These are phyloP conservation scores for Pachymerium ferrugineum DNA, from an alignment of 2,888 invertebrate species.

Conservation along the genomic window DNA sequence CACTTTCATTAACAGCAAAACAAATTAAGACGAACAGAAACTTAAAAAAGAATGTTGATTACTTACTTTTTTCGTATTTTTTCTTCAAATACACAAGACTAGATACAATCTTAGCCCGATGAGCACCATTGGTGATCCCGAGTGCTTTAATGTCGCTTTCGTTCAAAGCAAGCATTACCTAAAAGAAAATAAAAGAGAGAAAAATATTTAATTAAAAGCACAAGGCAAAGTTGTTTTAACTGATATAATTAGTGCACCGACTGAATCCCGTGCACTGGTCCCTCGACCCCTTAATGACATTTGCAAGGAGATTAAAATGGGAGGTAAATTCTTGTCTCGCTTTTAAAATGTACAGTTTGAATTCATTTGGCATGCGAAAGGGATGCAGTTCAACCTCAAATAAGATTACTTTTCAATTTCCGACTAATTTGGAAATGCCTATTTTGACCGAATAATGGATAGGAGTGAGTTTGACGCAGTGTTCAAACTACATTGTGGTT, in stretches of 20 bases:
- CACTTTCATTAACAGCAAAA: not conserved
- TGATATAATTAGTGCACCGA: not conserved
- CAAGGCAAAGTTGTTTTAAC: not conserved
- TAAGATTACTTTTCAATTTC: conserved; percentile 7
- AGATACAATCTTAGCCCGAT: conserved; percentile 60
- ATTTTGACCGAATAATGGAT: not conserved
- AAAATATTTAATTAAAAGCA: not conserved
- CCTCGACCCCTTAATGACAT: not conserved
- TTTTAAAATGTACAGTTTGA: too few relatives aligned
- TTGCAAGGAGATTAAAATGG: conserved; percentile 6
- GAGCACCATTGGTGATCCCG: conserved; percentile 59
- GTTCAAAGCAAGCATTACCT: conserved; percentile 55
- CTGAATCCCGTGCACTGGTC: not conserved
- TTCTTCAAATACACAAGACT: conserved; percentile 59
- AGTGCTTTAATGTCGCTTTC: conserved; percentile 58
- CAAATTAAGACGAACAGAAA: not conserved
- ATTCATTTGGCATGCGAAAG: not conserved
- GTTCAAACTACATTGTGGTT: too few relatives aligned
- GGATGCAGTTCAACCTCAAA: not conserved
- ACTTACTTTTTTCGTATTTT: conserved; percentile 41
- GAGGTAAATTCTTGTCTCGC: not conserved
- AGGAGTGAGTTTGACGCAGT: too few relatives aligned
- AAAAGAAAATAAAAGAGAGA: conserved; percentile 36
- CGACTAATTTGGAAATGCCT: not conserved
- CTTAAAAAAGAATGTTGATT: not conserved